phyloP scores from a whole-genome alignment of 2,888 invertebrate species.

The Pelosia muscerda region DNA sequence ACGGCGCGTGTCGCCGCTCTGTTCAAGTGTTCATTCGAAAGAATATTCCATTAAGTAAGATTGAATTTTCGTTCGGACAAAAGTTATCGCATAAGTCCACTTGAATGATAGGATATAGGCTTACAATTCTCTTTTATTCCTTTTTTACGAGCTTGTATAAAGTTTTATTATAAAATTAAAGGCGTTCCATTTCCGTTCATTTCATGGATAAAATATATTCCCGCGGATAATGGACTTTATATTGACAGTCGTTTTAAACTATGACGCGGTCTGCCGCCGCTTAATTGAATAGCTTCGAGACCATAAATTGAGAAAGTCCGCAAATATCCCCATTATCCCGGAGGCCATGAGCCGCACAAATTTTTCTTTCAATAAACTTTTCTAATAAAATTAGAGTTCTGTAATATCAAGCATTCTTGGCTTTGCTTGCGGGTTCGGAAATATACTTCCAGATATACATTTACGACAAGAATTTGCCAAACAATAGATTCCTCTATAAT shows the following conservation, averaged over 20 bases:
- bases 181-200: background rate
- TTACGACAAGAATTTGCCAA: background rate
- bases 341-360: background rate
- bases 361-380: constrained; percentile 7
- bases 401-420: background rate
- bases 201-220: constrained; percentile 16
- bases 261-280: constrained; percentile 7
- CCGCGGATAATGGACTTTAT: constrained; percentile 14
- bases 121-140: constrained; percentile 9
- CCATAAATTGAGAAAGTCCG: constrained; percentile 9
- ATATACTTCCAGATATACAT: background rate
- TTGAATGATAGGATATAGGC: background rate
- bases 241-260: constrained; percentile 20
- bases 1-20: background rate
- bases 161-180: constrained; percentile 16
- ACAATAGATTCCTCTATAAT: background rate
- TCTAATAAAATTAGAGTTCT: constrained; percentile 6
- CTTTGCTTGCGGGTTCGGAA: background rate
- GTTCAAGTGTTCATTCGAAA: background rate
- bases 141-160: constrained; percentile 13
- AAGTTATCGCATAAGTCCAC: constrained; percentile 4
- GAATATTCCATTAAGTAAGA: background rate
- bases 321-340: background rate
- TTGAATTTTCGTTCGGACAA: constrained; percentile 3
- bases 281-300: background rate